These are phyloP conservation scores for Holacanthus passer DNA, from an alignment of 2,113 vertebrate genomes.

Conservation along the genomic window DNA sequence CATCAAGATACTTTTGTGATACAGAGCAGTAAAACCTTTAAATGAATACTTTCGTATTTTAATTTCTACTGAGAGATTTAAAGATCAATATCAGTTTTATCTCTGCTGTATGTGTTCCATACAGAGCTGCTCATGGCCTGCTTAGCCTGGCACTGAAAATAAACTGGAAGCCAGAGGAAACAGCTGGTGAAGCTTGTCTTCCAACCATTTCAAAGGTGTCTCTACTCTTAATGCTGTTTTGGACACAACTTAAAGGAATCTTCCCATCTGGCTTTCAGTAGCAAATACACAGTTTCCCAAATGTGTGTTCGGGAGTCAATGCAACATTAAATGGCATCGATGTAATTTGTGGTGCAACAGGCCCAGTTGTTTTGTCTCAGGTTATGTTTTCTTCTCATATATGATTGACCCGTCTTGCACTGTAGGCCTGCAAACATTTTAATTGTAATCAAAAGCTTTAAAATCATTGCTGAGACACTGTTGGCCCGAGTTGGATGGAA, in stretches of 20 bases:
- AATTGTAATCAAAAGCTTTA: neutral
- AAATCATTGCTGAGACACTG: neutral
- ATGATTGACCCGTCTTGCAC: neutral
- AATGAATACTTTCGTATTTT: neutral
- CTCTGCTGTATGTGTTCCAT: neutral
- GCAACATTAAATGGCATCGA: neutral
- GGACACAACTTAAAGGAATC: neutral
- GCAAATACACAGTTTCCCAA: too few relatives aligned
- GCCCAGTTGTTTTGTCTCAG: neutral
- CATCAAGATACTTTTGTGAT: neutral
- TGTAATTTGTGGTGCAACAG: too few relatives aligned
- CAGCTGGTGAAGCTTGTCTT: neutral
- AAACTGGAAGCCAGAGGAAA: neutral
- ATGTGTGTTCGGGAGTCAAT: too few relatives aligned
- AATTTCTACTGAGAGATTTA: neutral
- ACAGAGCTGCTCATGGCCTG: neutral
- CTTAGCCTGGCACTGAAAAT: neutral
- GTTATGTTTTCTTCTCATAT: neutral
- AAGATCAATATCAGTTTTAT: neutral
- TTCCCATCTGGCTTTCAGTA: too few relatives aligned
- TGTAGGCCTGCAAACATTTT: neutral
- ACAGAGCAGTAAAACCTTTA: neutral
- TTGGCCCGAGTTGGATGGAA: neutral
- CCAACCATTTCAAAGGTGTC: neutral
- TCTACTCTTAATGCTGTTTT: neutral